Evolutionary conservation across 2,888 invertebrate species (phyloP), one percentile per base, ranked within the genome.

Genomic region (Stenchaetothrips biformis): DNA sequence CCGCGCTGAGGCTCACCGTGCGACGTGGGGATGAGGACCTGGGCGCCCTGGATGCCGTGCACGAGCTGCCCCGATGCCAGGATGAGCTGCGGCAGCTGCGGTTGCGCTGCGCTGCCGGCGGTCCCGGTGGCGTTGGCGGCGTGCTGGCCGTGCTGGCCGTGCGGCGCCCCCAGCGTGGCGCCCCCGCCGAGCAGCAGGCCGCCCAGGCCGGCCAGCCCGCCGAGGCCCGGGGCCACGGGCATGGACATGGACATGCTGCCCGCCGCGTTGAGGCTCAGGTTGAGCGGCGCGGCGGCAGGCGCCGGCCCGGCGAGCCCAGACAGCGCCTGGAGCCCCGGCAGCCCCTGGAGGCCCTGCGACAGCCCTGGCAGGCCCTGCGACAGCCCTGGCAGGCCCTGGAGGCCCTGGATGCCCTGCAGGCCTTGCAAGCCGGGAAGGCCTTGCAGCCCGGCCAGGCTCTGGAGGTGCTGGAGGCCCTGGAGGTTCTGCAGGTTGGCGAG

Each of bases 1-100:
- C n/a, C n/a, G n/a, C n/a, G n/a, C n/a, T n/a, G 59, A 78, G 49
- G 79, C 85, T 86, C 88, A 95, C 96, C 96, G 91, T 96, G 96
- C 82, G 97, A 95, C 80, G 97, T 97, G 80, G 97, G 97, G 88
- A 98, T 97, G 85, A 97, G 92, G 81, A 98, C 91, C 86, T 97
- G 97, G 78, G 96, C 96, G 18, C 96, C 96, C 88, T 96, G 96
- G 84, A 96, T 95, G 83, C 96, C 96, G 87, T 96, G 96, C 82
- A 95, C 94, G 85, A 96, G 91, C 88, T 96, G 96, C 80, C 96
- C 96, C 81, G 95, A 95, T 82, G 96, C 95, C 84, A 96, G 90
- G 86, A 96, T 95, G 84, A 96, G 92, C 88, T 96, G 96, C 82
- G 96, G 96, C 93, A 96, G 81, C 79, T 82, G 83, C 25, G 81